These are phyloP conservation scores for Leiothrix lutea DNA, from an alignment of 2,113 vertebrate genomes.

Conservation along the genomic window DNA sequence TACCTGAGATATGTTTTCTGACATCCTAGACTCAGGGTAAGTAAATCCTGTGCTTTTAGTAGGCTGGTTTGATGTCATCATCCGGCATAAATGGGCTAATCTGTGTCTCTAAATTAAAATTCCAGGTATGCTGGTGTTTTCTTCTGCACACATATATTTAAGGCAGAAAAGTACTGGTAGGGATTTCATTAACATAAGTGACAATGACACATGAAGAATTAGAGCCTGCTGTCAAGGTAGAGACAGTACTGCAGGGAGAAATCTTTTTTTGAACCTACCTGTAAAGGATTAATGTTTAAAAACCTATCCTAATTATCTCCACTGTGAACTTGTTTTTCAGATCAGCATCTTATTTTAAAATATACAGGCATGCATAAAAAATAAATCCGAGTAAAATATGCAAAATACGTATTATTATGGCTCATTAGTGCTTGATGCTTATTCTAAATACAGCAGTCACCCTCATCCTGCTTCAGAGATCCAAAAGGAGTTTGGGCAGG, in stretches of 20 bases:
- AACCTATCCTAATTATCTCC: not conserved
- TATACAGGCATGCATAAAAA: not conserved
- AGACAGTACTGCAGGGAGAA: not conserved
- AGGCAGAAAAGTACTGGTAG: not conserved
- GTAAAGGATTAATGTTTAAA: not conserved
- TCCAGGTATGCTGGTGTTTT: not conserved
- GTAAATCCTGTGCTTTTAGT: not conserved
- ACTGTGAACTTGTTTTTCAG: not conserved
- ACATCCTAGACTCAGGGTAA: not conserved
- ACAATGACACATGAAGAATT: not conserved
- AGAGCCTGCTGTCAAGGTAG: not conserved
- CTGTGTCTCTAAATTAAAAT: not conserved
- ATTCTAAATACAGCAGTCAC: not conserved
- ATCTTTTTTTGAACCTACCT: fast-evolving
- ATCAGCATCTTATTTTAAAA: constrained; percentile 4
- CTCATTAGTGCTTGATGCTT: not conserved
- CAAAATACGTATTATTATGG: not conserved
- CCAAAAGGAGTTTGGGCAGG: not conserved
- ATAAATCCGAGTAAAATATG: not conserved
- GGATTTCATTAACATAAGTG: not conserved
- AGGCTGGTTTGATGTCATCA: not conserved
- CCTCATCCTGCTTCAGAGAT: not conserved
- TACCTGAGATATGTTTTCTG: not conserved
- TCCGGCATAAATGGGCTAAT: not conserved
- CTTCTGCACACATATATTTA: not conserved